phyloP scores from a whole-genome alignment of 2,797 vertebrate genomes.

The Sebastes alutus region DNA sequence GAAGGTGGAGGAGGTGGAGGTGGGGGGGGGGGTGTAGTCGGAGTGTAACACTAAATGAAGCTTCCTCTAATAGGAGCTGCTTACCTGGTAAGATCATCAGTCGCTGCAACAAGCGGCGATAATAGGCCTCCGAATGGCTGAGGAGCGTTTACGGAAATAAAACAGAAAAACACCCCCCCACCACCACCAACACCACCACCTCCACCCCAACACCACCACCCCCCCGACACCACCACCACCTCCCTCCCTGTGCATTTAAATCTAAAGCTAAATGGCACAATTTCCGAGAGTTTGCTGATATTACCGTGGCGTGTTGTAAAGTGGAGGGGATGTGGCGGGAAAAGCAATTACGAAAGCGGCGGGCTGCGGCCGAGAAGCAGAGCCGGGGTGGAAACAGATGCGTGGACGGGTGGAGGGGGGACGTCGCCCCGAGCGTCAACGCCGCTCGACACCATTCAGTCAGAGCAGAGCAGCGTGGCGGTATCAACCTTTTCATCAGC shows the following conservation, averaged over 20 bases:
- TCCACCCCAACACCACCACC: no score
- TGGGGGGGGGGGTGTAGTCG: conserved; percentile 7
- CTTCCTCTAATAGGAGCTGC: conserved; percentile 56
- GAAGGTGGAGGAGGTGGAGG: not conserved
- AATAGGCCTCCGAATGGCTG: conserved; percentile 30
- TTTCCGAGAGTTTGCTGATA: conserved; percentile 31
- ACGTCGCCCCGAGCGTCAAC: conserved; percentile 66
- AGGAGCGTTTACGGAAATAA: conserved; percentile 31
- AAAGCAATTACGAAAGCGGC: conserved; percentile 41
- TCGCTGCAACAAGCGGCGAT: conserved; percentile 37
- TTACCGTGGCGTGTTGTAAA: conserved; percentile 34
- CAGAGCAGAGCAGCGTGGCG: conserved; percentile 51
- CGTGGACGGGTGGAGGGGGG: not conserved
- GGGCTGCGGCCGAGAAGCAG: not conserved
- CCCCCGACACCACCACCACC: not conserved
- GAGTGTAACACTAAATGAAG: conserved; percentile 66
- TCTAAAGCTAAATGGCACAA: conserved; percentile 50
- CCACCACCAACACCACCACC: no score
- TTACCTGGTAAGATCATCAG: conserved; percentile 58
- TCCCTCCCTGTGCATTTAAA: conserved; percentile 4
- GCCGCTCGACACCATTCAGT: conserved; percentile 74
- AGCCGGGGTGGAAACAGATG: conserved; percentile 27
- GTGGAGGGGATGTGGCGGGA: conserved; percentile 58
- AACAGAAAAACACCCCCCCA: not conserved
- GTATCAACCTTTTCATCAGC: conserved; percentile 81